Conservation (phyloP, 1,140 invertebrate species). For the Reticulitermes speratus region DNA sequence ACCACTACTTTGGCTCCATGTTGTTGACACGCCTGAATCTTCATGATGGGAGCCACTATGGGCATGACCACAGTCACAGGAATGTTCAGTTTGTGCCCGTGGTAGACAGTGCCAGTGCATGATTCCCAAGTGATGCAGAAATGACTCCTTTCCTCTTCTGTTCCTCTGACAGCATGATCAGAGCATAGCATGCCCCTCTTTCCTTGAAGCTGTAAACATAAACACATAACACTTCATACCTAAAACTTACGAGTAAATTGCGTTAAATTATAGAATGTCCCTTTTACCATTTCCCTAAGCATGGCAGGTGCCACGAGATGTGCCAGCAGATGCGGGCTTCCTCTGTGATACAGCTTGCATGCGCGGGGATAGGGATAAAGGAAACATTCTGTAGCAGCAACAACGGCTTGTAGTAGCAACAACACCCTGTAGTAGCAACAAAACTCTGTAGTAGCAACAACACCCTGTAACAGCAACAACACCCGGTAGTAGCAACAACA, state of each 20-base stretch:
- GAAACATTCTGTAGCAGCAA: no score
- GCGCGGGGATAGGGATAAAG: no score
- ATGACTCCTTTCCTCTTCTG: conserved; percentile 79
- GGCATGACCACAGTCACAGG: conserved; percentile 94
- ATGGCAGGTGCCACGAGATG: no score
- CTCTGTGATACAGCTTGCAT: no score
- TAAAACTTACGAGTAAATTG: background rate
- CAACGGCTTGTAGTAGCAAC: no score
- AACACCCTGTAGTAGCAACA: no score
- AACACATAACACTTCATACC: conserved; percentile 25
- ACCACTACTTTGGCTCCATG: conserved; percentile 85
- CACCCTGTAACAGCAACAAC: no score
- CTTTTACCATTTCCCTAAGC: no score
- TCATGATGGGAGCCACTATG: conserved; percentile 87
- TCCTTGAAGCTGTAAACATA: conserved; percentile 78
- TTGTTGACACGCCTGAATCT: conserved; percentile 81
- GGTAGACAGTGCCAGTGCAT: conserved; percentile 87
- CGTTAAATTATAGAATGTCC: no score
- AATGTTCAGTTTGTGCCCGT: conserved; percentile 76
- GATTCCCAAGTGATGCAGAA: conserved; percentile 90
- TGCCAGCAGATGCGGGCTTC: no score
- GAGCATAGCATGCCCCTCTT: conserved; percentile 82
- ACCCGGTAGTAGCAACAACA: no score
- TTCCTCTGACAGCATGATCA: conserved; percentile 71
- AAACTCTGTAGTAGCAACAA: no score